Percentiles rank a stretch among this genome's conserved stretches.
Conservation (phyloP, 2,888 invertebrate genomes). For the Leptopilina drosophilae region DNA sequence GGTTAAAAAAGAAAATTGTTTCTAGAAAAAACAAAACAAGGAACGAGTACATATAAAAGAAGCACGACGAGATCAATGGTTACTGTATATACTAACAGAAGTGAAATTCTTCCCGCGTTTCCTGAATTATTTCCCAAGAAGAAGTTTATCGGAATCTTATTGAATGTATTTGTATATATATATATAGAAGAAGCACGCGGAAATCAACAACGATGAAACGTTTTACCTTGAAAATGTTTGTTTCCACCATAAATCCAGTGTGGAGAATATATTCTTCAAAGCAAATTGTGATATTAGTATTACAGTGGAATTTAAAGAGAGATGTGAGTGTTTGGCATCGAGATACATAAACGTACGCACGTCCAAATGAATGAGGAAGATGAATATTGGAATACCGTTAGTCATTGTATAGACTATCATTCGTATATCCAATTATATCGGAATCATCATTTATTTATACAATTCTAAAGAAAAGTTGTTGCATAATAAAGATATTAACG, state of each 20-base stretch:
- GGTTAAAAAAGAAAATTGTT: no score
- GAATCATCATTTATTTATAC: neutral
- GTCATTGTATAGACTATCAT: neutral
- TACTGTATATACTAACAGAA: neutral
- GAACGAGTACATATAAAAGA: no score
- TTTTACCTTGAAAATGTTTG: neutral
- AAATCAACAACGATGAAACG: neutral
- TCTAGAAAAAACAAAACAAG: no score
- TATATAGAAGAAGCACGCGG: conserved; percentile 1
- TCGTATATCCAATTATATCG: conserved; percentile 4
- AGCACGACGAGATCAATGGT: neutral
- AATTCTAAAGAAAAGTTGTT: neutral
- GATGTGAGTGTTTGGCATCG: neutral
- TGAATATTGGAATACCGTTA: conserved; percentile 25
- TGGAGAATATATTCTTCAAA: conserved; percentile 6
- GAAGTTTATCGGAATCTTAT: conserved; percentile 4
- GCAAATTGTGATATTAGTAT: conserved; percentile 21
- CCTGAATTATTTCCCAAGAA: neutral
- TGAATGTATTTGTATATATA: neutral
- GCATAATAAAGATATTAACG: no score
- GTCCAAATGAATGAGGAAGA: conserved; percentile 29
- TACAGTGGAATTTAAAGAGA: conserved; percentile 24
- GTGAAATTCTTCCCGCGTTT: neutral
- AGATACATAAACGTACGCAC: neutral
- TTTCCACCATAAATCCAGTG: conserved; percentile 12